Evolutionary conservation across 37 sponge, comb jelly and placozoan species (phyloP).

Genomic region (Theonella swinhoei): DNA sequence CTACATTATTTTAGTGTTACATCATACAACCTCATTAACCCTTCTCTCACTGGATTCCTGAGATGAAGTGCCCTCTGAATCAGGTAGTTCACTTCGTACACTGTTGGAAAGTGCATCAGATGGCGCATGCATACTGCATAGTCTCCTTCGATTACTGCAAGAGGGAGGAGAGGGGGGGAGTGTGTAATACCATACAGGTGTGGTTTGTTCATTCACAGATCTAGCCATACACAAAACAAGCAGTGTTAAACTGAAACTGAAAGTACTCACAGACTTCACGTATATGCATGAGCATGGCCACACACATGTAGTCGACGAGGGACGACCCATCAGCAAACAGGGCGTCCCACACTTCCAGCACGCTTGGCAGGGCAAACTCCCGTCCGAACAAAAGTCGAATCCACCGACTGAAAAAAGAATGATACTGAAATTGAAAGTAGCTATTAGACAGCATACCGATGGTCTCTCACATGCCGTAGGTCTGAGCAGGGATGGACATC

Average conservation of each 20-base stretch:
- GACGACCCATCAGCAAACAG: slow-evolving; percentile 89
- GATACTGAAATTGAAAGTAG: not conserved
- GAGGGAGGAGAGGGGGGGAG: slow-evolving; percentile 8
- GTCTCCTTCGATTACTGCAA: slow-evolving; percentile 84
- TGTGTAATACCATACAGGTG: slow-evolving; percentile 1
- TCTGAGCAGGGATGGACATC: slow-evolving; percentile 89
- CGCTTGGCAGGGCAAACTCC: slow-evolving; percentile 87
- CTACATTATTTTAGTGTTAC: not conserved
- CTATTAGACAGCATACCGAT: too few relatives aligned
- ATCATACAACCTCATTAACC: not conserved
- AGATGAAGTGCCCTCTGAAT: slow-evolving; percentile 87
- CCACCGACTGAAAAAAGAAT: slow-evolving; percentile 82
- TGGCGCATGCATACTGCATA: slow-evolving; percentile 82
- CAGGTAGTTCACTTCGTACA: slow-evolving; percentile 74
- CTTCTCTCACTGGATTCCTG: slow-evolving; percentile 77
- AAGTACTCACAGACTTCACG: slow-evolving; percentile 77
- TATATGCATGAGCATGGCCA: slow-evolving; percentile 90
- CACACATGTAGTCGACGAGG: slow-evolving; percentile 91
- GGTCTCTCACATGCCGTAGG: slow-evolving; percentile 90
- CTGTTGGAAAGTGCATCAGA: slow-evolving; percentile 88
- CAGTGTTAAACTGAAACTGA: too few relatives aligned
- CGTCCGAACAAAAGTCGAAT: slow-evolving; percentile 93
- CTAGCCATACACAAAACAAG: not conserved
- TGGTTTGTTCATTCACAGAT: not conserved
- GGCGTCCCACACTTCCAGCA: slow-evolving; percentile 97